Percentiles rank a stretch among this genome's conserved stretches.
Evolutionary conservation across 2,113 vertebrate species (phyloP).

Genomic region (Chauna torquata): DNA sequence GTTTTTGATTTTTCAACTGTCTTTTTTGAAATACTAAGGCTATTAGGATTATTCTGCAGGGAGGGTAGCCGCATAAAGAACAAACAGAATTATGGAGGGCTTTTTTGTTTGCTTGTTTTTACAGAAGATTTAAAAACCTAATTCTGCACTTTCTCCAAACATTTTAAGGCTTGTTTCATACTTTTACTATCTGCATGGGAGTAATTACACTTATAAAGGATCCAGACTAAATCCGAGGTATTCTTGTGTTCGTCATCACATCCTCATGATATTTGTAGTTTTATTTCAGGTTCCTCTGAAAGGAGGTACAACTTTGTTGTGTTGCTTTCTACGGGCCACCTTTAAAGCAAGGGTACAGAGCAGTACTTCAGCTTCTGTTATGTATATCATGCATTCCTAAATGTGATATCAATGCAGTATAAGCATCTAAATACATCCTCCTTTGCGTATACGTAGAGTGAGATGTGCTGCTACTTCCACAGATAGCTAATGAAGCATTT

Average conservation of each 20-base stretch:
- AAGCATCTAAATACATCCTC: slow-evolving; percentile 26
- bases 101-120: not conserved
- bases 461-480: not conserved
- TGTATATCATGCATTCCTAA: not conserved
- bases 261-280: not conserved
- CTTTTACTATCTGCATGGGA: not conserved
- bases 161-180: not conserved
- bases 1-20: not conserved
- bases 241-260: not conserved
- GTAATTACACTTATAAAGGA: not conserved
- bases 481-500: not conserved
- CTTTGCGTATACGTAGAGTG: not conserved
- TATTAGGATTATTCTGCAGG: not conserved
- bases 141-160: not conserved
- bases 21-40: not conserved
- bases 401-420: not conserved
- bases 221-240: not conserved
- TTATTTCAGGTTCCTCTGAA: not conserved
- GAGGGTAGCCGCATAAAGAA: not conserved
- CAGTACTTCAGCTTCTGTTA: slow-evolving; percentile 14
- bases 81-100: not conserved
- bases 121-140: not conserved
- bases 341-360: not conserved
- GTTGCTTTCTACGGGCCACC: not conserved
- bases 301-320: not conserved